Base-by-base conservation (phyloP, 2,797 vertebrate species). In the Argyrosomus regius region DNA sequence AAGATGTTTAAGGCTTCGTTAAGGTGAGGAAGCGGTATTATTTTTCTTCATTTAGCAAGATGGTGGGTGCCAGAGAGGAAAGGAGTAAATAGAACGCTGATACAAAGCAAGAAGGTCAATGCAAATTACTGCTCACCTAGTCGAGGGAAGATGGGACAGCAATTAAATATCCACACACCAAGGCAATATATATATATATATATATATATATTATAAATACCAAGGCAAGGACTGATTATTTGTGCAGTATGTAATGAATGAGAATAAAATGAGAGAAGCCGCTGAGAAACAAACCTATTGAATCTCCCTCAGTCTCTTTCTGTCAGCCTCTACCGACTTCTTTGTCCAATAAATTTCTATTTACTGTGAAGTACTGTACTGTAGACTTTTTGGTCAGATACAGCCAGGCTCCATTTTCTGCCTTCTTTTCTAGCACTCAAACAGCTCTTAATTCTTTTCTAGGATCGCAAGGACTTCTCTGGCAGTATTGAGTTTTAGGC, bases 401-500 rank as follows among this genome's bases (percentile, higher is more conserved):
- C 11, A 81, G 54, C 59, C 58, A 20, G 26, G 53, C 79, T 83
- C 65, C 68, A 88, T 86, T 89, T 87, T 86, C 73, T 83, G 46
- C 18, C 62, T 75, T 63, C 59, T 69, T 86, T 75, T 80, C 75
- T 77, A 65, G 73, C 67, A 77, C 80, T 88, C 68, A 73, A 76
- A 72, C 72, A 71, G 76, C 73, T 84, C 77, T 83, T 87, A 83
- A 81, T 78, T 84, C 20, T 77, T 84, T 91, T 87, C 76, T 61
- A 56, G 62, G 84, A 80, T 87, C 39, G 49, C 60, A 76, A 82
- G 70, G 65, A 85, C 83, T 91, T 84, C 82, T 89, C 73, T 77
- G 80, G 83, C 87, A 80, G 73, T 90, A 89, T 87, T 88, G 91
- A 82, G 79, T 87, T 85, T 86, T 18, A 83, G 79, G 79, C 84